Conservation (phyloP, 2,888 invertebrate species). For the Hedya salicella region DNA sequence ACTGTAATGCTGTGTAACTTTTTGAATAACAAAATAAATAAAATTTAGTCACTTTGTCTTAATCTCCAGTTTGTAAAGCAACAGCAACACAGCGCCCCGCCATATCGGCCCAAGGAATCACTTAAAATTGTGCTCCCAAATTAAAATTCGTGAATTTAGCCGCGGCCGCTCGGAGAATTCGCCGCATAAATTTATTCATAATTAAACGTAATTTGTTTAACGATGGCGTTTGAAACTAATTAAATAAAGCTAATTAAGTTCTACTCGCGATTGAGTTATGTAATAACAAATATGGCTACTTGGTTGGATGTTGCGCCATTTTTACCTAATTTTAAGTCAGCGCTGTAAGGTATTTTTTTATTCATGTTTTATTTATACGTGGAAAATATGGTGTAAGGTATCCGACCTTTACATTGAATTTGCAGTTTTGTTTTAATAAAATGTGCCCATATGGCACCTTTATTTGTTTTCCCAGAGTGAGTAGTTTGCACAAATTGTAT, state of each 20-base stretch:
- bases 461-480: too few relatives aligned
- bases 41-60: not conserved
- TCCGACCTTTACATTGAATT: too few relatives aligned
- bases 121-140: slow-evolving; percentile 70
- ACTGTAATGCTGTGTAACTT: too few relatives aligned
- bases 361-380: too few relatives aligned
- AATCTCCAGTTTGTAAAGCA: slow-evolving; percentile 1
- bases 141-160: slow-evolving; percentile 79
- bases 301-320: not conserved
- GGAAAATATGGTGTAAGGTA: too few relatives aligned
- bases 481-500: too few relatives aligned
- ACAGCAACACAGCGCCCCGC: slow-evolving; percentile 52
- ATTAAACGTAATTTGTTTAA: slow-evolving; percentile 70
- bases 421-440: too few relatives aligned
- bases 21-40: too few relatives aligned
- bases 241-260: slow-evolving; percentile 44
- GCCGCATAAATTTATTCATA: slow-evolving; percentile 63
- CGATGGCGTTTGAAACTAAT: slow-evolving; percentile 50
- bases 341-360: too few relatives aligned
- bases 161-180: slow-evolving; percentile 57
- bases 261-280: slow-evolving; percentile 22
- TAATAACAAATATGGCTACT: slow-evolving; percentile 4
- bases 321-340: not conserved
- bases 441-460: too few relatives aligned
- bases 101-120: slow-evolving; percentile 72